These are phyloP conservation scores for Trissolcus basalis DNA, from an alignment of 1,140 invertebrate genomes.

Conservation along the genomic window DNA sequence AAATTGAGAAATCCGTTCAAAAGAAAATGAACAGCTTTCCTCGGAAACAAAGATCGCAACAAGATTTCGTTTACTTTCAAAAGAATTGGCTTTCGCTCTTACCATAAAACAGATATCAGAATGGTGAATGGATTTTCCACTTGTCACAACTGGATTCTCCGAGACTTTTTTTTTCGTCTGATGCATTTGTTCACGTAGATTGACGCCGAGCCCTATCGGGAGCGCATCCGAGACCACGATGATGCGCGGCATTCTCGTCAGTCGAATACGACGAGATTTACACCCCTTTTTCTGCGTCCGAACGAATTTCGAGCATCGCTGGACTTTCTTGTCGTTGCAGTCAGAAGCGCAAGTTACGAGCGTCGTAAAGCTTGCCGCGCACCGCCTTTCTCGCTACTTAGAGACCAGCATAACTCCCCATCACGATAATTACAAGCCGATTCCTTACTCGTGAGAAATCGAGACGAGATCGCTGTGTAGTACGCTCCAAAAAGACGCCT, in stretches of 20 bases:
- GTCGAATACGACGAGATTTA: constrained; percentile 39
- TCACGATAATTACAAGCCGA: constrained; percentile 41
- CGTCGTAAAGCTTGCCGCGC: constrained; percentile 28
- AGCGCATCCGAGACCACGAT: constrained; percentile 5
- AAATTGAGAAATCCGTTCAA: too few relatives aligned
- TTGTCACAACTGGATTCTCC: constrained; percentile 7
- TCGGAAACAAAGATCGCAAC: too few relatives aligned
- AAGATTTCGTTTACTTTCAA: too few relatives aligned
- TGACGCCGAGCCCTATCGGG: constrained; percentile 13
- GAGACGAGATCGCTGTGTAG: constrained; percentile 3
- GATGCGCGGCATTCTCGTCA: constrained; percentile 22
- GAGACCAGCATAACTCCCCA: constrained; percentile 28
- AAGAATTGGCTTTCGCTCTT: neutral
- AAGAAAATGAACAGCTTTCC: too few relatives aligned
- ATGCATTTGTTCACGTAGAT: constrained; percentile 32
- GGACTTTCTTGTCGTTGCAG: constrained; percentile 29
- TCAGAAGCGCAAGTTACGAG: constrained; percentile 24
- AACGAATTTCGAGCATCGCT: constrained; percentile 40
- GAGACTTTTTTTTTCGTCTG: neutral
- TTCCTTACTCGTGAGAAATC: constrained; percentile 42
- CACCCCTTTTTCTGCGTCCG: constrained; percentile 42
- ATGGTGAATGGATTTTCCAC: constrained; percentile 19
- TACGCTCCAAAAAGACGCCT: constrained; percentile 11
- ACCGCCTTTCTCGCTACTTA: constrained; percentile 33
- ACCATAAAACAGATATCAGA: constrained; percentile 10